Base-by-base conservation (phyloP, 2,888 invertebrate species). In the Brenthis daphne region DNA sequence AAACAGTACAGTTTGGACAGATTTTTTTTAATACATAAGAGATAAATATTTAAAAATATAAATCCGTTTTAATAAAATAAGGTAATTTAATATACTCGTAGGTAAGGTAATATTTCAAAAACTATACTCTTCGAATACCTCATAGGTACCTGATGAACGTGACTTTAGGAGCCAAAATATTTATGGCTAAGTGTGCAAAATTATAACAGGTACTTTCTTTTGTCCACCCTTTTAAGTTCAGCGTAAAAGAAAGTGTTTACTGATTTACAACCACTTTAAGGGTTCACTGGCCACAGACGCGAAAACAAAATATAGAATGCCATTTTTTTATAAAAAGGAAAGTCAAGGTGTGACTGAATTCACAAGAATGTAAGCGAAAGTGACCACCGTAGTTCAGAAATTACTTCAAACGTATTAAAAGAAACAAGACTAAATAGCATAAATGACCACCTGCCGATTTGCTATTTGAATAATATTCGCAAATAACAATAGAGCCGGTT, bases 381-480 rank as follows among this genome's bases (percentile, higher is more conserved):
- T 90, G 84, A 79, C 83, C 79, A 79, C 77, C 78, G 78, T 75
- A 74, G 77, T 76, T 73, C 73, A 71, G 69, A 71, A 74, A 77
- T 66, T 66, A 75, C 72, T 74, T 71, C 68, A 75, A 77, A 70
- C 75, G 69, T 66, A 70, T 72, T 74, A 70, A 71, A 43, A 11
- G 11, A 72, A 80, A 86, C 50, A 24, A 65, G 71, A 72, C 75
- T 67, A 68, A 33, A 43, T 50, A 67, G 54, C 73, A 88, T 85
- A 88, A 87, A 84, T 79, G 87, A 82, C 89, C 91, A 86, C 91
- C 91, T 87, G 87, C 84, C 72, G 90, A 82, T 85, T 74, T 72
- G 73, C 78, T 74, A 87, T 90, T 90, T 89, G 87, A 87, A 91
- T 90, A 89, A 87, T 88, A 89, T 91, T 90, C 83, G 88, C 87